These are phyloP conservation scores for Sander lucioperca DNA, from an alignment of 2,113 vertebrate genomes.

Conservation along the genomic window DNA sequence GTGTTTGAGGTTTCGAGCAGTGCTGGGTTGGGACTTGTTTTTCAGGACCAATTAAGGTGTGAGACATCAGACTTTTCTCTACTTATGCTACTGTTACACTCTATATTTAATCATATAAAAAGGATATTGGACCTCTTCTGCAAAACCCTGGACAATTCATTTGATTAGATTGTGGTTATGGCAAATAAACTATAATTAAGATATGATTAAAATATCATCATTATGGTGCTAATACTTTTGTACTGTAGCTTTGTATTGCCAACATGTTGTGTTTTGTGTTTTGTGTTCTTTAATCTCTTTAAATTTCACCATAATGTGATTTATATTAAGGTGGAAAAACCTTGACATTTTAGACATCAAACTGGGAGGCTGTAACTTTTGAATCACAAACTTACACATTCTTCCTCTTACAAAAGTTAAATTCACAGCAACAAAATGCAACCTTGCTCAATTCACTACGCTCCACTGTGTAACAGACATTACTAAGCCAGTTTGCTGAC, in stretches of 20 bases:
- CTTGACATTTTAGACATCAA: neutral
- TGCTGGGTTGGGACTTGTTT: neutral
- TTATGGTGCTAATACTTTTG: too few species aligned
- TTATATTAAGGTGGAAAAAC: neutral
- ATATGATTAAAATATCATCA: too few species aligned
- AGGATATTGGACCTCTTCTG: too few species aligned
- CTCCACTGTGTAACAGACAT: neutral
- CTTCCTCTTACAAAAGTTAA: neutral
- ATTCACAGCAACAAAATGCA: constrained; percentile 11
- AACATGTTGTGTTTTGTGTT: too few species aligned
- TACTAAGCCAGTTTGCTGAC: too few species aligned
- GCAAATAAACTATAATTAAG: too few species aligned
- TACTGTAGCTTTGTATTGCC: too few species aligned
- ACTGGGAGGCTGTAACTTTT: neutral
- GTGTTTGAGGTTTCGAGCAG: neutral
- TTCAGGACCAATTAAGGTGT: neutral
- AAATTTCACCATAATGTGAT: neutral
- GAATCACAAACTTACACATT: too few species aligned
- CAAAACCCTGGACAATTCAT: too few species aligned
- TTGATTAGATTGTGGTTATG: too few species aligned
- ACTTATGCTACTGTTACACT: too few species aligned
- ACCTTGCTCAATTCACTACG: constrained; percentile 2
- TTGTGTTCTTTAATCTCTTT: neutral
- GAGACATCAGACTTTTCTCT: neutral
- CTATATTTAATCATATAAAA: too few species aligned